Conservation (phyloP, 2,113 vertebrate genomes). For the Pseudorectes ferrugineus region DNA sequence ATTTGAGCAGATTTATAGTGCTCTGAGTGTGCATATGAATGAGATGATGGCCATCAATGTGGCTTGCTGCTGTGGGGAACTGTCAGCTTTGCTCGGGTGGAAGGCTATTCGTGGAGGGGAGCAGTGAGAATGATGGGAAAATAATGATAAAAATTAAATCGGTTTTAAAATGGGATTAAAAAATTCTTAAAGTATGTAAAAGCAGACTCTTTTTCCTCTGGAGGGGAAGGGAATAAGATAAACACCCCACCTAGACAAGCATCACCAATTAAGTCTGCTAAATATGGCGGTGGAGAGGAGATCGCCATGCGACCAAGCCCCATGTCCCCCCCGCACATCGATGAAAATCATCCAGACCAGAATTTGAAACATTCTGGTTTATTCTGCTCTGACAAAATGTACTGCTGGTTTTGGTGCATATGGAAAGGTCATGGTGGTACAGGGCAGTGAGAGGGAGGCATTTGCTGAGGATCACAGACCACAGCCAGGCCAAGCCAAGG, state of each 20-base stretch:
- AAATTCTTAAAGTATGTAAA: not conserved
- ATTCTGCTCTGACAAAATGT: not conserved
- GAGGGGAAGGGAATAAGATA: not conserved
- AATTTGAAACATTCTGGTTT: not conserved
- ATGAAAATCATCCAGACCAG: not conserved
- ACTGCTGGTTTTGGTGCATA: not conserved
- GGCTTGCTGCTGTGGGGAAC: conserved; percentile 20
- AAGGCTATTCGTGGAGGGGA: not conserved
- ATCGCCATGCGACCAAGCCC: accelerated
- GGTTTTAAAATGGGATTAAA: not conserved
- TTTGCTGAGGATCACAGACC: not conserved
- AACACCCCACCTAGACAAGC: not conserved
- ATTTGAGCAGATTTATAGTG: conserved; percentile 59
- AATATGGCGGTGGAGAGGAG: not conserved
- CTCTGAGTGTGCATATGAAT: conserved; percentile 50
- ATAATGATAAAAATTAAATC: not conserved
- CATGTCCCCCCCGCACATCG: accelerated
- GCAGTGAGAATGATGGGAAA: not conserved
- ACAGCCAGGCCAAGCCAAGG: not conserved
- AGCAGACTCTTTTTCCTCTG: not conserved
- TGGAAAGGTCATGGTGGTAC: accelerated
- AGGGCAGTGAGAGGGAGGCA: not conserved
- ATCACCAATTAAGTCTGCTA: accelerated
- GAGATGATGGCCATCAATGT: conserved; percentile 13
- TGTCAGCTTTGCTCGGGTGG: not conserved